Percentiles rank a stretch among this genome's conserved stretches.
These are phyloP conservation scores for Drosophila histrio DNA, from an alignment of 2,888 invertebrate species.

Conservation along the genomic window DNA sequence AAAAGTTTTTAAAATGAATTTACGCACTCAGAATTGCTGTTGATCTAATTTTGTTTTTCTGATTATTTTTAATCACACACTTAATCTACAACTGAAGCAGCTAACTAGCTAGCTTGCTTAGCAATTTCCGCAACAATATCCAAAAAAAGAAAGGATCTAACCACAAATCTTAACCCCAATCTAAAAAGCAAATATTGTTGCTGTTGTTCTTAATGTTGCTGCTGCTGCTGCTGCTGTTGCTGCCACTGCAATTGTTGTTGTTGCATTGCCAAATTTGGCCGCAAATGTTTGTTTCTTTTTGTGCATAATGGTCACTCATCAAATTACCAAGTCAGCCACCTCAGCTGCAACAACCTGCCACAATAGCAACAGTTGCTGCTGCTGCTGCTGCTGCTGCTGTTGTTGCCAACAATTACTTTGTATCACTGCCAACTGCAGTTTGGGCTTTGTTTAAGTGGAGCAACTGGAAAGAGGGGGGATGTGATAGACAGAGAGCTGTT, in stretches of 20 bases:
- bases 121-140: background rate
- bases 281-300: slow-evolving; percentile 59
- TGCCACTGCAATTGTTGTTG: slow-evolving; percentile 35
- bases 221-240: slow-evolving; percentile 20
- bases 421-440: slow-evolving; percentile 51
- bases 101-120: background rate
- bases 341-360: slow-evolving; percentile 40
- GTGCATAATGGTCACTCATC: slow-evolving; percentile 69
- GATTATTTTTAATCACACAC: background rate
- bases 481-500: slow-evolving; percentile 2
- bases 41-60: background rate
- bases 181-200: slow-evolving; percentile 31
- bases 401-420: slow-evolving; percentile 63
- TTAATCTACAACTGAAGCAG: background rate
- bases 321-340: slow-evolving; percentile 54
- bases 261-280: slow-evolving; percentile 55
- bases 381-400: slow-evolving; percentile 32
- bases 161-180: slow-evolving; percentile 62
- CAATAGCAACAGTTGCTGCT: slow-evolving; percentile 41
- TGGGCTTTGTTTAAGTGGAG: slow-evolving; percentile 47
- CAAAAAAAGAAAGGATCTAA: slow-evolving; percentile 40
- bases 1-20: background rate
- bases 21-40: background rate
- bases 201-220: slow-evolving; percentile 10
- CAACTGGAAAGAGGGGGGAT: slow-evolving; percentile 15